phyloP scores from a whole-genome alignment of 2,797 vertebrate genomes.

The Coregonus suidteri region DNA sequence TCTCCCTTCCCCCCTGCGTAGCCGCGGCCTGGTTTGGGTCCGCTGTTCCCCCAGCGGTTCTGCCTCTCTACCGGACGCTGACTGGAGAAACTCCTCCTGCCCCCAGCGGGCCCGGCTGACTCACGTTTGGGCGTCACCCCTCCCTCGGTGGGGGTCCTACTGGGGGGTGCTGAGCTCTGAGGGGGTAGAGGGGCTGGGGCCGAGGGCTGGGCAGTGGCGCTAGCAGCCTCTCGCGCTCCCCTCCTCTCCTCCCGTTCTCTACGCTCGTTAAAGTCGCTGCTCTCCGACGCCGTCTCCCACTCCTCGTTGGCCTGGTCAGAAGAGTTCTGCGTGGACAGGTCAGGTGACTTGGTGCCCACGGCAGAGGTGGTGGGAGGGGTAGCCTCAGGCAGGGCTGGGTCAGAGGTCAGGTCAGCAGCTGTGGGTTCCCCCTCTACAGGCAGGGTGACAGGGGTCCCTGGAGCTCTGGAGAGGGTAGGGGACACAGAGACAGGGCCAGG shows the following conservation, averaged over 20 bases:
- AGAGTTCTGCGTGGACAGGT: constrained; percentile 98
- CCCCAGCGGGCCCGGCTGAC: constrained; percentile 71
- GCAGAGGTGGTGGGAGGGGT: constrained; percentile 74
- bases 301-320: constrained; percentile 99
- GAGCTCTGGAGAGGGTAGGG: constrained; percentile 70
- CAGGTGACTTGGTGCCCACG: constrained; percentile 93
- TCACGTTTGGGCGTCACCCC: constrained; percentile 84
- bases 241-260: constrained; percentile 94
- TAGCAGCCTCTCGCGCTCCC: constrained; percentile 78
- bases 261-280: constrained; percentile 97
- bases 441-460: constrained; percentile 63
- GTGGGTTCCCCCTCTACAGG: constrained; percentile 52
- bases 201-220: constrained; percentile 56
- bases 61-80: constrained; percentile 93
- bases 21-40: constrained; percentile 86
- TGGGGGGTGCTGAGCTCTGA: constrained; percentile 67
- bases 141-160: constrained; percentile 73
- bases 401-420: constrained; percentile 57
- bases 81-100: constrained; percentile 97
- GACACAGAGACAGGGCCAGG: constrained; percentile 60
- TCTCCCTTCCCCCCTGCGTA: constrained; percentile 90
- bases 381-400: constrained; percentile 56
- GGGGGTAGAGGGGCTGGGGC: constrained; percentile 41
- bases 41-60: constrained; percentile 88
- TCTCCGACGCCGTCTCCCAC: constrained; percentile 98